Evolutionary conservation across 2,113 vertebrate species (phyloP), one percentile per base, ranked within the genome.

Genomic region (Calyptomena viridis): DNA sequence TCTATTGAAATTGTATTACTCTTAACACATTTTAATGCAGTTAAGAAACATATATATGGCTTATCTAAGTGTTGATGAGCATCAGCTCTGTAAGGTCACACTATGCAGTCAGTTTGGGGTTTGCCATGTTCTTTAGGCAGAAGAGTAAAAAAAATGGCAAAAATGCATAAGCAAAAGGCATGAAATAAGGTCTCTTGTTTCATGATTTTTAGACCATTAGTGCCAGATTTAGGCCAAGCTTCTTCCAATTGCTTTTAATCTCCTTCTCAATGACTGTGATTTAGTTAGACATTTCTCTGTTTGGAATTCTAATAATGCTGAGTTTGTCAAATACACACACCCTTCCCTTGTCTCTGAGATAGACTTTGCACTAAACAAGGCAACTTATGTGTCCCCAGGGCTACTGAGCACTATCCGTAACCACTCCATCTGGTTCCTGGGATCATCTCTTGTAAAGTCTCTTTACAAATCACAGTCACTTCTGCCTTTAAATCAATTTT

Each of bases 401-500:
- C 52, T 75, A 10, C 11, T 31, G 63, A 75, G 35, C 62, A 37
- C 75, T 59, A 1, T 28, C 68, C 0, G 1, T 39, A 68, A 78
- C 66, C 0, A 2, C 40, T 93, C 93, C 95, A 82, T 92, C 91
- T 96, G 95, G 30, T 86, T 81, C 42, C n/a, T 24, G 23, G 64
- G 56, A 94, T 91, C 87, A 49, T 64, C 69, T 82, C 68, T 68
- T 75, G 56, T 30, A 42, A 90, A 84, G 35, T 68, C 56, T 37
- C 44, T 74, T 93, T 81, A 78, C 76, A 91, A 92, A 82, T 72
- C 56, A 58, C 76, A 30, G 28, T 90, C 73, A 89, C 69, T 84
- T 94, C 79, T 94, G 83, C 86, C 90, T 79, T 87, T 89, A 89
- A 84, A 79, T 82, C 58, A 66, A 28, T 87, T 89, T 94, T 35